These are phyloP conservation scores for Diadegma fenestrale DNA, from an alignment of 2,888 invertebrate species.

Conservation along the genomic window DNA sequence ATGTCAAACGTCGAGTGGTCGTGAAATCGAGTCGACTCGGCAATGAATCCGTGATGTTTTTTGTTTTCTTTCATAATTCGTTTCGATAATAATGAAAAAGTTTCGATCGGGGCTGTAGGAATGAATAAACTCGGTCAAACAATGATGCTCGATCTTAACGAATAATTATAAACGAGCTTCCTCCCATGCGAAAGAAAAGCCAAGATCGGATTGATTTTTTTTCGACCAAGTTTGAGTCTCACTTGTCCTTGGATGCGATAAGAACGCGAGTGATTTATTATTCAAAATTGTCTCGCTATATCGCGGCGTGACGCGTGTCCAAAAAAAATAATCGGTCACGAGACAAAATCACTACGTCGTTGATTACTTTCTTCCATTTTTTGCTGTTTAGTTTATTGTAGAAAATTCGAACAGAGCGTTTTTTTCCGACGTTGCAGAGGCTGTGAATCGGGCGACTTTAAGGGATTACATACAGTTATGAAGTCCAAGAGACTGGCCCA, in stretches of 20 bases:
- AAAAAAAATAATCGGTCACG: neutral
- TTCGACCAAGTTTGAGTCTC: neutral
- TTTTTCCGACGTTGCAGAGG: neutral
- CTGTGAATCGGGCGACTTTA: neutral
- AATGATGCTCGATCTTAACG: neutral
- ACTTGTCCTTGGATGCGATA: neutral
- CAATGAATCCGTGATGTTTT: slow-evolving; percentile 4
- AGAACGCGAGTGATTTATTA: neutral
- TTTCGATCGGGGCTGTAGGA: neutral
- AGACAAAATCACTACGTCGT: neutral
- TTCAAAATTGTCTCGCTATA: neutral
- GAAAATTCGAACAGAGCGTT: neutral
- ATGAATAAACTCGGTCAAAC: neutral
- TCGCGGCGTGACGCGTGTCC: neutral
- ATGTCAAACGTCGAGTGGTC: slow-evolving; percentile 20
- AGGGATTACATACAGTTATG: slow-evolving; percentile 13
- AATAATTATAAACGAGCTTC: neutral
- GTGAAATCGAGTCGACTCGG: slow-evolving; percentile 13
- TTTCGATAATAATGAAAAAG: neutral
- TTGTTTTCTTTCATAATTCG: neutral
- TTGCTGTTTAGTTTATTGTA: neutral
- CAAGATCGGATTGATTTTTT: neutral
- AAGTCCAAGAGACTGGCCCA: slow-evolving; percentile 4
- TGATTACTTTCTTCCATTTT: neutral
- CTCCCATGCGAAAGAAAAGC: neutral